A percentile compares a stretch with the other conserved stretches of the same genome.
phyloP scores from a whole-genome alignment of 2,113 vertebrate species.

The Crotophaga sulcirostris region DNA sequence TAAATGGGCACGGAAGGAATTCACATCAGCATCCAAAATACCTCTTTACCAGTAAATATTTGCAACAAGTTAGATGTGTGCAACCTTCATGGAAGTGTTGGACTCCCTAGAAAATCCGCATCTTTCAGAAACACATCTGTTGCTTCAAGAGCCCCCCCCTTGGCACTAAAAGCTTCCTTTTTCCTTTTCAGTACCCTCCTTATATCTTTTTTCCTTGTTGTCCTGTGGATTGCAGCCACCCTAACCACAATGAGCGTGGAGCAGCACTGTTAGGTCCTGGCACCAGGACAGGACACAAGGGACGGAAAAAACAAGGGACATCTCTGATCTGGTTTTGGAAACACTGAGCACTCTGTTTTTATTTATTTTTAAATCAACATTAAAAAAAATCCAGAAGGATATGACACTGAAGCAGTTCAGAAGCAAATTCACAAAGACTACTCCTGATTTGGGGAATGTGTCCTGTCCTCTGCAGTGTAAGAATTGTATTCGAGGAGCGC shows the following conservation, averaged over 20 bases:
- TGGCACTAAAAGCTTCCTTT: background rate
- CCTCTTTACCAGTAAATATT: background rate
- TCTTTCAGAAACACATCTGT: background rate
- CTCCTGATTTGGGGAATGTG: background rate
- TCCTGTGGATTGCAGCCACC: background rate
- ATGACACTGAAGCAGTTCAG: background rate
- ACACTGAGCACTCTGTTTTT: background rate
- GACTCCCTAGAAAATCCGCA: background rate
- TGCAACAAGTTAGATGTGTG: background rate
- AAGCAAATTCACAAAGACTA: background rate
- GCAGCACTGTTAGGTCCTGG: background rate
- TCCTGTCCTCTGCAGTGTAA: background rate
- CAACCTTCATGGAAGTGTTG: background rate
- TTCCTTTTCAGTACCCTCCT: background rate
- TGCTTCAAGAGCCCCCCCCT: background rate
- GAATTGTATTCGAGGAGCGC: background rate
- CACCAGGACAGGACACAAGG: background rate
- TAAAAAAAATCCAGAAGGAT: background rate
- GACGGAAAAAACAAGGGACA: background rate
- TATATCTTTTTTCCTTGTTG: background rate
- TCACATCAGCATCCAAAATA: background rate
- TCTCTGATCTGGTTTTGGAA: background rate
- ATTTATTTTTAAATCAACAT: background rate
- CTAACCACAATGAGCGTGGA: background rate
- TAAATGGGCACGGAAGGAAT: fast-evolving